Evolutionary conservation across 2,888 invertebrate species (phyloP).

Genomic region (Epirrhoe tristata): DNA sequence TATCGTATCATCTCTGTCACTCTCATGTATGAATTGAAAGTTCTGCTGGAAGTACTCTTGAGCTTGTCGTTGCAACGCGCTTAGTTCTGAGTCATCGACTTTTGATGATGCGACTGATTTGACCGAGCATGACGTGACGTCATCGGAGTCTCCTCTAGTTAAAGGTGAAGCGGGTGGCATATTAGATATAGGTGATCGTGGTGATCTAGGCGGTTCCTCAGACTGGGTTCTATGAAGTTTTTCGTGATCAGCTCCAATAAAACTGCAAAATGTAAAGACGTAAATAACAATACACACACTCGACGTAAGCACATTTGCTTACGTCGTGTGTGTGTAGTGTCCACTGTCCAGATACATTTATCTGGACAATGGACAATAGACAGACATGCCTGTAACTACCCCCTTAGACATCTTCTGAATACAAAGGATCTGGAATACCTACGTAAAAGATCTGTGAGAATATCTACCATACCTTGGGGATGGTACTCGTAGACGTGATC

Average conservation of each 20-base stretch:
- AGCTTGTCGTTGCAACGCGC: conserved; percentile 71
- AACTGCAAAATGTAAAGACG: conserved; percentile 57
- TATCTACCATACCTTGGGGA: too few relatives aligned
- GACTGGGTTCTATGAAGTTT: conserved; percentile 93
- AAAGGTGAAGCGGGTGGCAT: conserved; percentile 77
- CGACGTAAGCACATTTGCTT: too few relatives aligned
- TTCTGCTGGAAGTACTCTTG: conserved; percentile 84
- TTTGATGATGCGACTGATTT: conserved; percentile 77
- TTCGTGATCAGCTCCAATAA: conserved; percentile 87
- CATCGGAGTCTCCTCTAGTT: conserved; percentile 75
- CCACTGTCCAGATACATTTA: too few relatives aligned
- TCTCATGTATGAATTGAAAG: conserved; percentile 83
- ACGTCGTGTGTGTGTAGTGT: too few relatives aligned
- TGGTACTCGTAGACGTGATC: too few relatives aligned
- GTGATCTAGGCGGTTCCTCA: conserved; percentile 93
- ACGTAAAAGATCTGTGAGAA: too few relatives aligned
- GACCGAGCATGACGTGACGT: conserved; percentile 74
- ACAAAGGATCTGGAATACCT: too few relatives aligned
- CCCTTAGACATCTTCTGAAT: too few relatives aligned
- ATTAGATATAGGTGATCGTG: conserved; percentile 84
- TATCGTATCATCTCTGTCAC: conserved; percentile 81
- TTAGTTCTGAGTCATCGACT: conserved; percentile 77
- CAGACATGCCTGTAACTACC: too few relatives aligned
- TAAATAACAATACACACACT: too few relatives aligned
- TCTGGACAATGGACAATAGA: too few relatives aligned